Evolutionary conservation across 1,140 invertebrate species (phyloP).

Genomic region (Monochamus saltuarius): DNA sequence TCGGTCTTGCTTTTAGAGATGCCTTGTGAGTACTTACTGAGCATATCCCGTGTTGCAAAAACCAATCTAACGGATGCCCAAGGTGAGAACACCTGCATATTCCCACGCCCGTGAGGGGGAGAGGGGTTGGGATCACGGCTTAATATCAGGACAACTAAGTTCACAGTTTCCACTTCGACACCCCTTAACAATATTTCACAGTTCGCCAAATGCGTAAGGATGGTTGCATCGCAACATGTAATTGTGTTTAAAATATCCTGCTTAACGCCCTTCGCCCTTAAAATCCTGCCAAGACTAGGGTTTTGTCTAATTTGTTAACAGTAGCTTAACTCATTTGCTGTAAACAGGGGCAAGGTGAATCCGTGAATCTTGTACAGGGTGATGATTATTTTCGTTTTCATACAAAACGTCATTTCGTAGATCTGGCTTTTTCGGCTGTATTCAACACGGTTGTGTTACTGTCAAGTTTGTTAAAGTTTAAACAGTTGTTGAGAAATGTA

Average conservation of each 20-base stretch:
- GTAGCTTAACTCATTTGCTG: slow-evolving; percentile 4
- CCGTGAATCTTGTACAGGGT: too few species aligned
- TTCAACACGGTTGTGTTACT: too few species aligned
- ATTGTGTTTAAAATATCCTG: slow-evolving; percentile 5
- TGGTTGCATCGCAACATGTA: slow-evolving; percentile 1
- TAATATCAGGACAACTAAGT: slow-evolving; percentile 11
- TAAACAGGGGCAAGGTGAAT: not conserved
- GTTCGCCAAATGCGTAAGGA: slow-evolving; percentile 15
- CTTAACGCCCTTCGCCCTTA: too few species aligned
- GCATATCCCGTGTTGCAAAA: not conserved
- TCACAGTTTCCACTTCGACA: slow-evolving; percentile 18
- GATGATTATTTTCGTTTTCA: too few species aligned
- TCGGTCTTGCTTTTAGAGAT: not conserved
- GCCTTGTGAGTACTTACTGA: too few species aligned
- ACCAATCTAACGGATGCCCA: not conserved
- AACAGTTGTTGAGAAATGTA: too few species aligned
- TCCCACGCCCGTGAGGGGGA: not conserved
- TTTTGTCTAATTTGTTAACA: slow-evolving; percentile 8
- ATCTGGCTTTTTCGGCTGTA: too few species aligned
- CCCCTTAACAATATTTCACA: slow-evolving; percentile 19
- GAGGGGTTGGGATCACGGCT: slow-evolving; percentile 4
- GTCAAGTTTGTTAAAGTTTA: too few species aligned
- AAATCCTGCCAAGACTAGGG: not conserved
- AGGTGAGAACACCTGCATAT: slow-evolving; percentile 14
- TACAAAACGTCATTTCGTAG: too few species aligned